Percentiles rank a stretch among this genome's conserved stretches.
Conservation (phyloP, 2,797 vertebrate genomes). For the Catamblyrhynchus diadema region DNA sequence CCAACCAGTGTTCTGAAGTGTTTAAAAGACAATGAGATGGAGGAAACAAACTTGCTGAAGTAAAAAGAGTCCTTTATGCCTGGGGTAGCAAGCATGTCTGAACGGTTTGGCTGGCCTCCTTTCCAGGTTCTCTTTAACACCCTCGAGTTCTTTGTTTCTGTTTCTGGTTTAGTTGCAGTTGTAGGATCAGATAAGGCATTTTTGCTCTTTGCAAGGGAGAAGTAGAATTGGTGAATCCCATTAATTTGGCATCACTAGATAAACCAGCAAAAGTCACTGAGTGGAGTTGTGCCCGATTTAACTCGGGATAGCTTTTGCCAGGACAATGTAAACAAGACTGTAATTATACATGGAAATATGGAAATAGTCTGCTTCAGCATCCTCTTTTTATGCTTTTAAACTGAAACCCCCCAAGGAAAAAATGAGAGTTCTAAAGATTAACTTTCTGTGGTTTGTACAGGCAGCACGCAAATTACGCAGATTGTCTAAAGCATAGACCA, state of each 20-base stretch:
- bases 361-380: constrained; percentile 10
- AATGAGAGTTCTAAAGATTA: constrained; percentile 10
- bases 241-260: constrained; percentile 37
- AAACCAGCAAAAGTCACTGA: constrained; percentile 12
- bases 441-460: constrained; percentile 20
- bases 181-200: constrained; percentile 9
- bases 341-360: constrained; percentile 16
- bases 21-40: not conserved
- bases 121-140: not conserved
- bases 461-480: constrained; percentile 1
- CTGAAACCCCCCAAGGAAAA: not conserved
- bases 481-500: constrained; percentile 14
- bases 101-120: not conserved
- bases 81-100: not conserved
- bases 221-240: not conserved
- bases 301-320: constrained; percentile 29
- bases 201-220: not conserved
- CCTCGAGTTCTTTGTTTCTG: not conserved
- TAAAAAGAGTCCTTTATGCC: not conserved
- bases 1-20: not conserved
- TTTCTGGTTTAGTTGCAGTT: not conserved
- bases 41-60: not conserved
- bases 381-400: constrained; percentile 44
- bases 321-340: constrained; percentile 20
- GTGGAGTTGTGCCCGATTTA: constrained; percentile 40